Conservation (phyloP, 2,113 vertebrate species). For the Podocnemis expansa region DNA sequence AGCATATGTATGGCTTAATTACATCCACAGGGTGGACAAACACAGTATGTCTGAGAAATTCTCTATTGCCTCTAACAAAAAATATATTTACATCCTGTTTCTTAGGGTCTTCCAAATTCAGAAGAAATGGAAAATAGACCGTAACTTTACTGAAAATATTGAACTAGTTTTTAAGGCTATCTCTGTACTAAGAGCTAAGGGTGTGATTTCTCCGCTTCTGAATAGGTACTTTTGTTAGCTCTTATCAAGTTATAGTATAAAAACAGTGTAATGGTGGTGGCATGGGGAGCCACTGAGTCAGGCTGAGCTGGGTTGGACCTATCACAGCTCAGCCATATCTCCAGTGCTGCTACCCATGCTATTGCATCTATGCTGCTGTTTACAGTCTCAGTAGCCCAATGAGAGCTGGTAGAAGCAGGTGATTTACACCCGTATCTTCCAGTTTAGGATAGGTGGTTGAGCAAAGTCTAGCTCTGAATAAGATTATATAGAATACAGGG, state of each 20-base stretch:
- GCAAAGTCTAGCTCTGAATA: background rate
- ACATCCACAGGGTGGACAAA: background rate
- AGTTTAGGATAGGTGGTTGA: background rate
- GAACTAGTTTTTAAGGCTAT: background rate
- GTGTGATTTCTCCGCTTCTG: background rate
- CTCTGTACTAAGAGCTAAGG: background rate
- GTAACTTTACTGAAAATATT: background rate
- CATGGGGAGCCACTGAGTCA: no score
- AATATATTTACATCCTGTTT: background rate
- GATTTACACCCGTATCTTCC: background rate
- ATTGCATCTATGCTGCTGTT: background rate
- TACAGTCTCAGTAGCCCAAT: background rate
- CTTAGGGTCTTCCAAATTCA: background rate
- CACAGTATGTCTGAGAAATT: background rate
- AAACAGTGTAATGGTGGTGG: background rate
- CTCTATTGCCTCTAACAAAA: rapidly evolving
- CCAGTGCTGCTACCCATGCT: background rate
- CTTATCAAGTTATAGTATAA: background rate
- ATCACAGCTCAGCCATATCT: background rate
- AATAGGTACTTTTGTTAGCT: background rate
- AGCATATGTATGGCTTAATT: background rate
- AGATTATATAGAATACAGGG: background rate
- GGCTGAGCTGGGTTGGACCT: background rate
- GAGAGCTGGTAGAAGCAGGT: background rate
- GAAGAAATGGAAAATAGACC: background rate